phyloP scores from a whole-genome alignment of 1,140 invertebrate genomes.

The Hermatobates lingyangjiaoensis region DNA sequence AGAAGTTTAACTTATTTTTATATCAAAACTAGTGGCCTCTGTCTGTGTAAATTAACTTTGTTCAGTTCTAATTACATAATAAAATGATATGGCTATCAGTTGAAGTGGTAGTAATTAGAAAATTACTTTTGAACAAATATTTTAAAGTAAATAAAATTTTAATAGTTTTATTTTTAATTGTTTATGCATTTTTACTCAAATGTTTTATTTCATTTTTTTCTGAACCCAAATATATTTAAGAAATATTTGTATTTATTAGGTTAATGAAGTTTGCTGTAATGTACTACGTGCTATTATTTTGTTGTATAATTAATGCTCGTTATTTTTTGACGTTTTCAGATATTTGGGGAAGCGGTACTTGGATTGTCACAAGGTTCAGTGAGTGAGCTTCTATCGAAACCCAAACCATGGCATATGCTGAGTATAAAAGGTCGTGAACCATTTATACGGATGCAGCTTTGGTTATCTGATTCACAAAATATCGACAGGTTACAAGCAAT shows the following conservation, averaged over 20 bases:
- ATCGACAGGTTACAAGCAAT: constrained; percentile 68
- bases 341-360: constrained; percentile 90
- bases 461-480: constrained; percentile 86
- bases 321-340: constrained; percentile 28
- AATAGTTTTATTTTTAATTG: not conserved
- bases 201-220: not conserved
- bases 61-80: too few species aligned
- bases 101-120: too few species aligned
- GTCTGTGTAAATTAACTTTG: too few species aligned
- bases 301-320: not conserved
- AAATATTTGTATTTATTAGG: too few species aligned
- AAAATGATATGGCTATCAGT: too few species aligned
- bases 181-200: not conserved
- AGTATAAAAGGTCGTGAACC: constrained; percentile 95
- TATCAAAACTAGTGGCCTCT: too few species aligned
- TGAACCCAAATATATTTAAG: too few species aligned
- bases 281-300: too few species aligned
- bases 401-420: constrained; percentile 97
- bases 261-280: too few species aligned
- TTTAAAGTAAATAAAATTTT: too few species aligned
- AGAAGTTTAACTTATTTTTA: too few species aligned
- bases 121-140: too few species aligned
- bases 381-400: constrained; percentile 89
- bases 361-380: constrained; percentile 93
- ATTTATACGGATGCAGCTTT: constrained; percentile 95